These are phyloP conservation scores for Hesperia comma DNA, from an alignment of 2,888 invertebrate species.

Conservation along the genomic window DNA sequence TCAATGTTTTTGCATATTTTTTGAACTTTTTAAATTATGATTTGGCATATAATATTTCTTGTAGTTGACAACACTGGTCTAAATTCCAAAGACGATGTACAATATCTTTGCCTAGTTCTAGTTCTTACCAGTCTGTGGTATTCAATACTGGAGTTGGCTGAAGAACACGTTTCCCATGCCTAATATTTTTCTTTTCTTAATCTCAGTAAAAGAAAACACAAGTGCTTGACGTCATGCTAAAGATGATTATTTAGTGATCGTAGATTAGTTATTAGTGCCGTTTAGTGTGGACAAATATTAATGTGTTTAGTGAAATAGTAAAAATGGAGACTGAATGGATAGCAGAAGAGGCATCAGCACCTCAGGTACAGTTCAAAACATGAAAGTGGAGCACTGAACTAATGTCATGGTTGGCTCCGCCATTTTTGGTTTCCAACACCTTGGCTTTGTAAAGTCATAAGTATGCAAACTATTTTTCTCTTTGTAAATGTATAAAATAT, in stretches of 20 bases:
- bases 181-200: conserved; percentile 40
- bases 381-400: conserved; percentile 69
- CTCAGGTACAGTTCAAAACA: conserved; percentile 68
- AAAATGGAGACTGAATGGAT: conserved; percentile 97
- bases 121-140: background rate
- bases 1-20: too few relatives aligned
- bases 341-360: conserved; percentile 88
- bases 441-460: conserved; percentile 53
- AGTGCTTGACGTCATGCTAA: conserved; percentile 79
- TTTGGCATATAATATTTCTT: too few relatives aligned
- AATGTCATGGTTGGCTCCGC: conserved; percentile 77
- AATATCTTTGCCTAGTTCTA: too few relatives aligned
- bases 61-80: too few relatives aligned
- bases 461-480: conserved; percentile 52
- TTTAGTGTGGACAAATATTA: conserved; percentile 71
- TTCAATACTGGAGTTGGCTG: conserved; percentile 33
- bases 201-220: conserved; percentile 54
- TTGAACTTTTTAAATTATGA: too few relatives aligned
- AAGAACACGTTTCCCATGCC: conserved; percentile 44
- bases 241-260: conserved; percentile 71
- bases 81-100: background rate
- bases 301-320: conserved; percentile 86
- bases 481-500: conserved; percentile 47
- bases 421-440: conserved; percentile 70
- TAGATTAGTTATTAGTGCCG: conserved; percentile 71